A percentile compares a stretch with the other conserved stretches of the same genome.
Evolutionary conservation across 1,140 invertebrate species (phyloP).

Genomic region (Trichonephila inaurata): DNA sequence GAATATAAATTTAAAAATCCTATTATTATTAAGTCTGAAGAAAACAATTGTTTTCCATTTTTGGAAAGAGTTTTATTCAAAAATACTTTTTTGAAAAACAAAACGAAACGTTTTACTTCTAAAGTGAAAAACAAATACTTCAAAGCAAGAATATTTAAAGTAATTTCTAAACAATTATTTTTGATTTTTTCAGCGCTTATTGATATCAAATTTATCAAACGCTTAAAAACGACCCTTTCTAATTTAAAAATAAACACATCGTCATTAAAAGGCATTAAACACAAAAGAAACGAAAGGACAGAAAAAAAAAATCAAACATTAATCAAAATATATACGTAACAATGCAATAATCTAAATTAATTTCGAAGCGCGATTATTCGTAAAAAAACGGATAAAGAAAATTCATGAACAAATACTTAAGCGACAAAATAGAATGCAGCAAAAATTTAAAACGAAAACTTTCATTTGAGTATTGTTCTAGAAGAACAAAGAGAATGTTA

Average conservation of each 20-base stretch:
- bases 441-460: conserved; percentile 22
- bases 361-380: background rate
- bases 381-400: background rate
- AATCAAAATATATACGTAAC: conserved; percentile 8
- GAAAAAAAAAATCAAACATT: background rate
- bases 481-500: conserved; percentile 40
- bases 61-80: too few relatives aligned
- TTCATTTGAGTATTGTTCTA: conserved; percentile 14
- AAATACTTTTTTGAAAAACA: background rate
- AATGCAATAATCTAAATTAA: conserved; percentile 22
- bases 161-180: background rate
- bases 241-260: background rate
- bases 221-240: background rate
- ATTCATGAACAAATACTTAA: conserved; percentile 26
- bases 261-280: background rate
- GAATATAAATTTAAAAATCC: too few relatives aligned
- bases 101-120: background rate
- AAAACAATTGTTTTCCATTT: too few relatives aligned
- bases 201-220: conserved; percentile 14
- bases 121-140: background rate
- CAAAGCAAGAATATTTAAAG: background rate
- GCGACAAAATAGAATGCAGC: background rate
- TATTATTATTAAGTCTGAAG: too few relatives aligned
- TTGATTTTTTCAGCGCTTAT: background rate
- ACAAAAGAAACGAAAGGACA: background rate